phyloP scores from a whole-genome alignment of 2,888 invertebrate genomes.

The Liodrosophila aerea region DNA sequence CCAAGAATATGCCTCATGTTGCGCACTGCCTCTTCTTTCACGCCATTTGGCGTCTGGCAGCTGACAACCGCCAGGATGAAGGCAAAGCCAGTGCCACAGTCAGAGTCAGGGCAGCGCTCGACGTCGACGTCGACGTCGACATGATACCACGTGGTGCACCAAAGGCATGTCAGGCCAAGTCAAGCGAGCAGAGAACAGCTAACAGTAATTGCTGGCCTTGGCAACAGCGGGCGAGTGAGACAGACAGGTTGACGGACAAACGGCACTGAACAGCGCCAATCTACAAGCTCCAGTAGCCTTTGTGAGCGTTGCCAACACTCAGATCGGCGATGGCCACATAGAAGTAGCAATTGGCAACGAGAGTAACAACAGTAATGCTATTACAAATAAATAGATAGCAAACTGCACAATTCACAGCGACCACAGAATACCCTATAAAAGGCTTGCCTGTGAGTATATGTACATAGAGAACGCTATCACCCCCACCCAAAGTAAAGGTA shows the following conservation, averaged over 20 bases:
- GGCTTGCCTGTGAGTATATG: no score
- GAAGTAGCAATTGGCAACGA: constrained; percentile 30
- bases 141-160: constrained; percentile 69
- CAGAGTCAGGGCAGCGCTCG: constrained; percentile 9
- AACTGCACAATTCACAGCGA: no score
- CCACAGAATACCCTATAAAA: neutral
- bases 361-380: neutral
- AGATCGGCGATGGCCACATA: constrained; percentile 33
- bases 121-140: no score
- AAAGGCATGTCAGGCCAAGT: constrained; percentile 65
- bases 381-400: no score
- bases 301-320: constrained; percentile 55
- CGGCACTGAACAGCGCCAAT: constrained; percentile 47
- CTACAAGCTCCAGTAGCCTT: constrained; percentile 41
- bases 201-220: constrained; percentile 3
- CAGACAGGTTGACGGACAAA: neutral
- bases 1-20: constrained; percentile 57
- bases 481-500: no score
- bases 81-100: neutral
- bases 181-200: constrained; percentile 35
- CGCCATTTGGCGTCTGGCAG: constrained; percentile 8
- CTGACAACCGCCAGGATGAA: neutral
- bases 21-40: neutral
- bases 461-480: no score
- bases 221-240: neutral